These are phyloP conservation scores for Nomada flava DNA, from an alignment of 2,888 invertebrate species.

Conservation along the genomic window DNA sequence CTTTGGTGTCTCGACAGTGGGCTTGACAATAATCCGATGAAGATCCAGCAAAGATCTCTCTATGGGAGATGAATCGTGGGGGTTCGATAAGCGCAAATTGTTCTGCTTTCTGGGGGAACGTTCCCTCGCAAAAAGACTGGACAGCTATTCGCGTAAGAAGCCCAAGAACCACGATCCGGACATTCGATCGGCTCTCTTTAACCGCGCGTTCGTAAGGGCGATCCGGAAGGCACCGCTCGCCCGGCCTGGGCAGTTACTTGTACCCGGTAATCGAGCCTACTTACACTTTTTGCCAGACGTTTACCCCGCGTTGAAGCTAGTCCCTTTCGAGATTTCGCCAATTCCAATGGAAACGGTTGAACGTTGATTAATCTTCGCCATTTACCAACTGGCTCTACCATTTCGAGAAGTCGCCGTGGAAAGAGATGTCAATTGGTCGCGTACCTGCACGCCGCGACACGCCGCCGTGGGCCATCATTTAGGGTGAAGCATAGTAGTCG, in stretches of 20 bases:
- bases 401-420: background rate
- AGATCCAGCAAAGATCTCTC: too few relatives aligned
- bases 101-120: background rate
- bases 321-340: background rate
- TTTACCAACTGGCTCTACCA: background rate
- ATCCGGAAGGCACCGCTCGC: slow-evolving; percentile 2
- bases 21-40: too few relatives aligned
- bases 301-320: slow-evolving; percentile 1
- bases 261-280: slow-evolving; percentile 37
- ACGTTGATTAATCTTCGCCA: slow-evolving; percentile 10
- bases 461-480: background rate
- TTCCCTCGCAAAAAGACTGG: background rate
- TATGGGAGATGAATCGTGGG: too few relatives aligned
- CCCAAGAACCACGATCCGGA: slow-evolving; percentile 1
- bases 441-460: too few relatives aligned
- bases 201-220: slow-evolving; percentile 19
- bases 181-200: slow-evolving; percentile 30
- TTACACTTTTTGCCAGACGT: slow-evolving; percentile 27
- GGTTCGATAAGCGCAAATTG: too few relatives aligned
- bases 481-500: background rate
- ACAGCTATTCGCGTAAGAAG: slow-evolving; percentile 9
- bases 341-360: background rate
- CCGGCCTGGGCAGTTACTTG: slow-evolving; percentile 14
- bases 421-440: background rate
- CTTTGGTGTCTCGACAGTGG: too few relatives aligned